Evolutionary conservation across 2,113 vertebrate species (phyloP).

Genomic region (human): DNA sequence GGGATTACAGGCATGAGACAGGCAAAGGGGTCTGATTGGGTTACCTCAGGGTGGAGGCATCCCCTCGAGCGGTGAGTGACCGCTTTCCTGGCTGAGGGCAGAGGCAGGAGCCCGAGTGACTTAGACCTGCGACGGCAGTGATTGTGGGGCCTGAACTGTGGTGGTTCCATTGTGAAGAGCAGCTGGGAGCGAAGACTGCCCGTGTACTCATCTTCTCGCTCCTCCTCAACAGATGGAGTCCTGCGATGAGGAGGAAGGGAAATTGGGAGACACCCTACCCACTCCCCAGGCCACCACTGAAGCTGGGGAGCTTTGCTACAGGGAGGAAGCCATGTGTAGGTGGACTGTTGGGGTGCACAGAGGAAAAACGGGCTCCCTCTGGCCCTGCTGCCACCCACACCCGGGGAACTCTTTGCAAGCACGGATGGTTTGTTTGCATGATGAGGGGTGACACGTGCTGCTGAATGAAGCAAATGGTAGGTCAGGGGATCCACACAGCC

Average conservation of each 20-base stretch:
- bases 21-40: not conserved
- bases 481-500: fast-evolving
- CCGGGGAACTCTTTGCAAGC: not conserved
- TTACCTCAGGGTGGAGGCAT: not conserved
- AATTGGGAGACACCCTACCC: not conserved
- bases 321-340: fast-evolving
- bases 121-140: not conserved
- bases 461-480: fast-evolving
- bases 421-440: fast-evolving
- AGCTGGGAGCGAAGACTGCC: not conserved
- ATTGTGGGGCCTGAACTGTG: fast-evolving
- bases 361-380: not conserved
- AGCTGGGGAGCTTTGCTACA: not conserved
- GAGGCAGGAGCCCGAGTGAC: not conserved
- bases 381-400: not conserved
- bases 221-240: not conserved
- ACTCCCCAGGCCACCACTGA: fast-evolving
- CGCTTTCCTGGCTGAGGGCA: not conserved
- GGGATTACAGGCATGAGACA: no score
- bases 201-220: fast-evolving
- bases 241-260: not conserved
- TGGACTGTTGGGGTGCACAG: fast-evolving
- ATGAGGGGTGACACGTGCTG: fast-evolving
- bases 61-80: not conserved
- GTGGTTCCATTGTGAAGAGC: fast-evolving